These are phyloP conservation scores for Drosophila kuntzei DNA, from an alignment of 2,888 invertebrate species.

Conservation along the genomic window DNA sequence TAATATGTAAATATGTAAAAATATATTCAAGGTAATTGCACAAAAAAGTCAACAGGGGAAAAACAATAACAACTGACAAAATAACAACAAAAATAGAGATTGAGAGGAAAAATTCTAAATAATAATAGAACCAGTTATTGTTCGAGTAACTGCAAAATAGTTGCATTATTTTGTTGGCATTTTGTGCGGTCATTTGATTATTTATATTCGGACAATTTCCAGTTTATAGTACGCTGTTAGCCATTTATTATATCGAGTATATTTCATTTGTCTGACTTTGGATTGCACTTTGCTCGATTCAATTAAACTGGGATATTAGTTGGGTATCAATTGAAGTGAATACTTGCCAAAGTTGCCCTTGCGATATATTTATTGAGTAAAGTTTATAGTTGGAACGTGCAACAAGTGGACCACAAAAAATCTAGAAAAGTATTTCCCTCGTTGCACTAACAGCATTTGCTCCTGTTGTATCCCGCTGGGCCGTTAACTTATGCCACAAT, in stretches of 20 bases:
- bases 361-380: slow-evolving; percentile 47
- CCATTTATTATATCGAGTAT: slow-evolving; percentile 22
- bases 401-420: slow-evolving; percentile 68
- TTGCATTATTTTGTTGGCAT: slow-evolving; percentile 42
- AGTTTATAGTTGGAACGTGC: slow-evolving; percentile 56
- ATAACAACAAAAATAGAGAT: slow-evolving; percentile 13
- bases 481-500: slow-evolving; percentile 69
- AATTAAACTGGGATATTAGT: slow-evolving; percentile 51
- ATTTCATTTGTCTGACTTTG: slow-evolving; percentile 20
- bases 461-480: slow-evolving; percentile 46
- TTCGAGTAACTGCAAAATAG: slow-evolving; percentile 54
- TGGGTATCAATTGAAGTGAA: slow-evolving; percentile 42
- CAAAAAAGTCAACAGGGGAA: slow-evolving; percentile 53
- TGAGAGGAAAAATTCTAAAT: slow-evolving; percentile 14
- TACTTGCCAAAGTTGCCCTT: slow-evolving; percentile 21
- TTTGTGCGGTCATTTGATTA: slow-evolving; percentile 72
- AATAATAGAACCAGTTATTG: slow-evolving; percentile 74
- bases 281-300: slow-evolving; percentile 50
- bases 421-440: slow-evolving; percentile 25
- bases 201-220: slow-evolving; percentile 72
- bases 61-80: slow-evolving; percentile 26
- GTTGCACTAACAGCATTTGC: slow-evolving; percentile 17
- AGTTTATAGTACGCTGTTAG: slow-evolving; percentile 60
- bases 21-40: slow-evolving; percentile 62
- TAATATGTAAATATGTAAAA: slow-evolving; percentile 39